Conservation (phyloP, 1,140 invertebrate species). For the Eurytemora carolleeae region DNA sequence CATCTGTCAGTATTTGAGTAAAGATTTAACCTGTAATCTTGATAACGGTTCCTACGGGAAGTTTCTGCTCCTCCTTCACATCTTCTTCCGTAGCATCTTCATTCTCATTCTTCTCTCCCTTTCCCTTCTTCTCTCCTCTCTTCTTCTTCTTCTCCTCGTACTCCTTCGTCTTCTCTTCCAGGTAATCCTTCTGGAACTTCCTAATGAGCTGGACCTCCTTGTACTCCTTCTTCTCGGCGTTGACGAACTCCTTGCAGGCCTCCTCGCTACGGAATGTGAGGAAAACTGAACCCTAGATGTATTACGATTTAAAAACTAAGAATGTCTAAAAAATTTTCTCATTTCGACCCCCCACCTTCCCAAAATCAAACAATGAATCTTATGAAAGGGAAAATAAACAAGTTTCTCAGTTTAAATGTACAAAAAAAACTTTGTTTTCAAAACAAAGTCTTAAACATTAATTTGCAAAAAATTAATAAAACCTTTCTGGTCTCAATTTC, state of each 20-base stretch:
- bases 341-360: no score
- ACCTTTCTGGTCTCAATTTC: no score
- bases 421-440: no score
- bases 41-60: conserved; percentile 23
- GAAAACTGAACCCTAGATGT: not conserved
- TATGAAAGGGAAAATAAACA: no score
- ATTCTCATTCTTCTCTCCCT: not conserved
- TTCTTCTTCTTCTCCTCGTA: not conserved
- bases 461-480: no score
- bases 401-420: no score
- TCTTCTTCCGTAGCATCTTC: conserved; percentile 30
- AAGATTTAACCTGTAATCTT: conserved; percentile 26
- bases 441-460: no score
- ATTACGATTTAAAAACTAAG: no score
- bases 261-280: not conserved
- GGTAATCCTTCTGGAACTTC: not conserved
- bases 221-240: not conserved
- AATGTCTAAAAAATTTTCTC: conserved; percentile 7
- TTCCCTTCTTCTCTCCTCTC: not conserved
- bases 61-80: conserved; percentile 23
- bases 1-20: no score
- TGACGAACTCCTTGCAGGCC: not conserved
- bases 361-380: no score
- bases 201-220: not conserved
- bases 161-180: not conserved